phyloP scores from a whole-genome alignment of 2,888 invertebrate species.

The Parapristionchus giblindavisi region DNA sequence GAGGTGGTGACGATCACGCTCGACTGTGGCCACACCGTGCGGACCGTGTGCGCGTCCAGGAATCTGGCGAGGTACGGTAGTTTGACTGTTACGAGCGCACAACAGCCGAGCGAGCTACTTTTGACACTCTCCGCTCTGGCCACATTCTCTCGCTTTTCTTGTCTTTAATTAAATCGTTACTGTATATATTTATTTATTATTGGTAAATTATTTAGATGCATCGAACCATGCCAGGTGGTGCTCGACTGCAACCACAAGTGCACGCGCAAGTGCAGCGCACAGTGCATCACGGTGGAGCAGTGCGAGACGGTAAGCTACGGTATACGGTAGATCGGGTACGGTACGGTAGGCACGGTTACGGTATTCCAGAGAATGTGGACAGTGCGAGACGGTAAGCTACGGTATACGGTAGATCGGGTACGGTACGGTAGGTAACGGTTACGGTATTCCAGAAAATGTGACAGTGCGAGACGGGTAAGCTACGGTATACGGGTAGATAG shows the following conservation, averaged over 20 bases:
- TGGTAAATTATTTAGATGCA: conserved; percentile 21
- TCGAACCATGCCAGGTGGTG: conserved; percentile 19
- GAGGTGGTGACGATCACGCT: conserved; percentile 14
- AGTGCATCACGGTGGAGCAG: conserved; percentile 31
- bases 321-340: no score
- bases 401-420: no score
- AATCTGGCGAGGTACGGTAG: conserved; percentile 23
- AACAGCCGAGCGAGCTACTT: no score
- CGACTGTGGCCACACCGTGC: conserved; percentile 21
- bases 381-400: conserved; percentile 36
- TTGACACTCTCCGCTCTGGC: not conserved
- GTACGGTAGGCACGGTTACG: no score
- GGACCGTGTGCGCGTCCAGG: not conserved
- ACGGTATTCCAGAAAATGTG: no score
- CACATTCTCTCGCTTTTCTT: not conserved
- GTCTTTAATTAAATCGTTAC: not conserved
- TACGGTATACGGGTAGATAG: no score
- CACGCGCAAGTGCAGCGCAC: conserved; percentile 39
- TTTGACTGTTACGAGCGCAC: no score
- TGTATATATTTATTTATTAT: no score
- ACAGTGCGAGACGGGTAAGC: conserved; percentile 37
- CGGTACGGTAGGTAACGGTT: no score
- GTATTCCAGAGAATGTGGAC: no score
- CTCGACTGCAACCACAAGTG: conserved; percentile 55
- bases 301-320: conserved; percentile 37